These are phyloP conservation scores for Periophthalmus magnuspinnatus DNA, from an alignment of 2,797 vertebrate genomes.

Conservation along the genomic window DNA sequence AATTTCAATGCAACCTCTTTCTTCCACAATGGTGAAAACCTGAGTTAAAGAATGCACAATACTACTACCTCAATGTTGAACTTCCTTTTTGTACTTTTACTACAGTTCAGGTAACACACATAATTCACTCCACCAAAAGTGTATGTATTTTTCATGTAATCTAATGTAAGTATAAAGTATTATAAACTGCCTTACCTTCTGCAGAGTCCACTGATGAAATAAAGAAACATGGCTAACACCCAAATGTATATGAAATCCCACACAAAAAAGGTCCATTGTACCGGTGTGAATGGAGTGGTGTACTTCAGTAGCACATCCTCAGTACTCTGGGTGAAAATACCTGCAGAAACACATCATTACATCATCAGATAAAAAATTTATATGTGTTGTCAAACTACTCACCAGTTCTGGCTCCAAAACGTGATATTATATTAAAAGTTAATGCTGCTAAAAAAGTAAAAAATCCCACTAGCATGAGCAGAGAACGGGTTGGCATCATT, in stretches of 20 bases:
- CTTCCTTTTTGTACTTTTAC: no score
- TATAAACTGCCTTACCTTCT: conserved; percentile 58
- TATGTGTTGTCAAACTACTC: conserved; percentile 11
- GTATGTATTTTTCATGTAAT: no score
- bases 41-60: no score
- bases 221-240: conserved; percentile 62
- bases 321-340: conserved; percentile 57
- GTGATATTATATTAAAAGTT: conserved; percentile 54
- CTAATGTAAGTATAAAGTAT: not conserved
- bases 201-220: conserved; percentile 58
- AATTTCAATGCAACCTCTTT: no score
- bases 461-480: conserved; percentile 58
- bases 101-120: no score
- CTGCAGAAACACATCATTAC: conserved; percentile 32
- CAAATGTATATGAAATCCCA: conserved; percentile 67
- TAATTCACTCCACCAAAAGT: no score
- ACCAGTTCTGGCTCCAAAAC: conserved; percentile 58
- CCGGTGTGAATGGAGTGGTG: conserved; percentile 57
- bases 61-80: no score
- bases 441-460: conserved; percentile 39
- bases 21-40: no score
- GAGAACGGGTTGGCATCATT: conserved; percentile 52
- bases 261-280: conserved; percentile 60
- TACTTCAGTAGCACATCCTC: conserved; percentile 62
- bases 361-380: not conserved